Evolutionary conservation across 2,888 invertebrate species (phyloP).

Genomic region (Trichogramma dendrolimi): DNA sequence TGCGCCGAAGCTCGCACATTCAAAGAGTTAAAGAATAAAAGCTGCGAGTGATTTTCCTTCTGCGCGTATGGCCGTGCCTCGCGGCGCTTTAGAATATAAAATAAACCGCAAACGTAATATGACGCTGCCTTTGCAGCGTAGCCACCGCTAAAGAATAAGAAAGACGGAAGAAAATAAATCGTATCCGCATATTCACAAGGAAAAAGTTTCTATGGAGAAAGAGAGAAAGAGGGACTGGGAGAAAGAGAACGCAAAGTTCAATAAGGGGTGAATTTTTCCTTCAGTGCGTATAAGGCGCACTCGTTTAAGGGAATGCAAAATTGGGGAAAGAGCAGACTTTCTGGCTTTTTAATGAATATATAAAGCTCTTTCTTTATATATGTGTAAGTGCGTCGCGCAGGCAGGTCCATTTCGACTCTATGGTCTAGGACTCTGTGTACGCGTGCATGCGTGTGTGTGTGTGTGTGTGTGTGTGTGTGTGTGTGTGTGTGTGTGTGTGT

Average conservation of each 20-base stretch:
- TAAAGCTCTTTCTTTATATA: conserved; percentile 2
- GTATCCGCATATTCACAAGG: conserved; percentile 31
- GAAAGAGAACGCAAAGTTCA: background rate
- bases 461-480: background rate
- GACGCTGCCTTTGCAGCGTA: background rate
- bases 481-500: background rate
- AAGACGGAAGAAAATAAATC: conserved; percentile 25
- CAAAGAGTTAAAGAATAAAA: too few relatives aligned
- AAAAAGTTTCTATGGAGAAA: conserved; percentile 24
- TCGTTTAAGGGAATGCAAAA: too few relatives aligned
- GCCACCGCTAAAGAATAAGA: background rate
- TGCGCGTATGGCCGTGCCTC: too few relatives aligned
- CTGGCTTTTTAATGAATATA: conserved; percentile 26
- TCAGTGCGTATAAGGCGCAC: too few relatives aligned
- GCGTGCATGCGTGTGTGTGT: background rate
- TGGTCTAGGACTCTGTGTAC: too few relatives aligned
- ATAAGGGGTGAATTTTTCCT: too few relatives aligned
- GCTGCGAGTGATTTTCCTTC: too few relatives aligned
- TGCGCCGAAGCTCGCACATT: too few relatives aligned
- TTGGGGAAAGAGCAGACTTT: background rate
- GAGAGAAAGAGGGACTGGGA: background rate
- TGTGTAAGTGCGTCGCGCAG: background rate
- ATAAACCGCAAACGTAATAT: too few relatives aligned
- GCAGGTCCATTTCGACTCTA: background rate
- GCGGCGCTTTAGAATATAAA: too few relatives aligned